Conservation (phyloP, 2,888 invertebrate species). For the Fragum sueziense region DNA sequence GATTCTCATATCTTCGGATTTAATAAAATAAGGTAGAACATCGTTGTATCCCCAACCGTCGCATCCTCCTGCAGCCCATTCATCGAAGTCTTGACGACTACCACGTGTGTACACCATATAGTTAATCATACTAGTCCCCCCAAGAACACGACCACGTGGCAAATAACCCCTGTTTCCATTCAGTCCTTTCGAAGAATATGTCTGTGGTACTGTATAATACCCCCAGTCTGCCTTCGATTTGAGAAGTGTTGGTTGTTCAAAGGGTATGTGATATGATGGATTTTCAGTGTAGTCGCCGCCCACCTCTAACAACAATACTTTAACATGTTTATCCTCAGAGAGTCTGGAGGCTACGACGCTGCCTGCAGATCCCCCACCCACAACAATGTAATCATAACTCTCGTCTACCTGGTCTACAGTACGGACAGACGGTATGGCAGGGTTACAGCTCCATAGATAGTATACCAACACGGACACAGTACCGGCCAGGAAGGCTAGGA, state of each 20-base stretch:
- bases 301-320: not conserved
- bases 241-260: not conserved
- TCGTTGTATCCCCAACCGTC: not conserved
- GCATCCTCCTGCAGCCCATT: not conserved
- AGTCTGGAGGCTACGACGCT: not conserved
- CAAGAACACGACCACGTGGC: constrained; percentile 7
- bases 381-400: constrained; percentile 15
- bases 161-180: not conserved
- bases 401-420: too few species aligned
- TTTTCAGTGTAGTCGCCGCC: not conserved
- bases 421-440: too few species aligned
- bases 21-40: not conserved
- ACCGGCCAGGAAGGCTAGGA: too few species aligned
- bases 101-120: constrained; percentile 10
- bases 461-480: too few species aligned
- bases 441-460: too few species aligned
- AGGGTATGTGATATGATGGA: not conserved
- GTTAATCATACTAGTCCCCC: not conserved
- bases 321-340: not conserved
- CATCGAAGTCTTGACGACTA: not conserved
- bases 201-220: not conserved
- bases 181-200: not conserved
- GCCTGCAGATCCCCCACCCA: constrained; percentile 7
- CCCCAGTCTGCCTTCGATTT: too few species aligned
- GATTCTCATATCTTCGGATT: not conserved